Evolutionary conservation across 2,113 vertebrate genomes (phyloP).

Genomic region (Cervus canadensis): DNA sequence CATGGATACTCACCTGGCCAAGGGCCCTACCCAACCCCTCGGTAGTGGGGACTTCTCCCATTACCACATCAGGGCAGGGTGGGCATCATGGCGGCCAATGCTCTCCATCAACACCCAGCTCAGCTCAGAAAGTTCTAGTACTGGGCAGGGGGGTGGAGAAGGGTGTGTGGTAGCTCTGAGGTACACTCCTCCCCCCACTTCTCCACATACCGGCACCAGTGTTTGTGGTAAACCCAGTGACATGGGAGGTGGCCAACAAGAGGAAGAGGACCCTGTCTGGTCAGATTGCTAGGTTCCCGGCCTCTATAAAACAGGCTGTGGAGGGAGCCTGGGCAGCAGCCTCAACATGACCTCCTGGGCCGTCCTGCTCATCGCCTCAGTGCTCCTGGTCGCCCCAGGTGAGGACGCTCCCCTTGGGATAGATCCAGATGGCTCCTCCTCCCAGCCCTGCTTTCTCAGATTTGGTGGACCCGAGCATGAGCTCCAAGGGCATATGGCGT

Average conservation of each 20-base stretch:
- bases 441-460: background rate
- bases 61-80: background rate
- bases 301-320: background rate
- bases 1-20: background rate
- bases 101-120: fast-evolving
- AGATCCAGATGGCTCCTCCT: background rate
- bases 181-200: background rate
- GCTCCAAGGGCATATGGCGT: background rate
- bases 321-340: background rate
- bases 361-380: background rate
- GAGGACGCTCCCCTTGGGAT: background rate
- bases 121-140: background rate
- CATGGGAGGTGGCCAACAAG: background rate
- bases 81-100: background rate
- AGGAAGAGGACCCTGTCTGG: background rate
- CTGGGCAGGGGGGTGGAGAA: fast-evolving
- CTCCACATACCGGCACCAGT: background rate
- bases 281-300: background rate
- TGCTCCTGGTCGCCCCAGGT: constrained; percentile 18
- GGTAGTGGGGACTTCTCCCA: background rate
- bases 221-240: background rate
- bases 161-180: too few relatives aligned
- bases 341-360: background rate
- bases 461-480: background rate
- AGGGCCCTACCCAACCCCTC: background rate